phyloP scores from a whole-genome alignment of 2,113 vertebrate species.

The Chinchilla lanigera region DNA sequence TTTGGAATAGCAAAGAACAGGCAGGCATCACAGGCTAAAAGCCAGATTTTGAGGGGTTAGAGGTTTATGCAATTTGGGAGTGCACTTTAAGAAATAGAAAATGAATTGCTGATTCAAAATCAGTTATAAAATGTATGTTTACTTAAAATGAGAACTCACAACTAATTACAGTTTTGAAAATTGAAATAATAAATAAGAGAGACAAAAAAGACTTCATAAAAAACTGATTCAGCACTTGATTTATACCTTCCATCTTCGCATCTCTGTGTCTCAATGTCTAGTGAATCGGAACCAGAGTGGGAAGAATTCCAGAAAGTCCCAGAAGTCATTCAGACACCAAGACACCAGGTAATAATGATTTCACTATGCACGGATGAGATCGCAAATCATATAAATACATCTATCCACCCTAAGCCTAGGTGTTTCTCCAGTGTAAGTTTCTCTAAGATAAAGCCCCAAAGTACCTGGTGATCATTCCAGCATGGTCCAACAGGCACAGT shows the following conservation, averaged over 20 bases:
- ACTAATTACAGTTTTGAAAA: neutral
- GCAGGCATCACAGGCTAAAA: neutral
- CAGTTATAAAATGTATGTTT: neutral
- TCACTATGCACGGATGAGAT: neutral
- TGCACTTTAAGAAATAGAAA: conserved; percentile 24
- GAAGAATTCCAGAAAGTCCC: neutral
- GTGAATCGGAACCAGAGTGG: neutral
- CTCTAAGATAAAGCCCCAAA: neutral
- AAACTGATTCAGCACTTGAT: neutral
- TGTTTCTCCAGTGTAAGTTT: neutral
- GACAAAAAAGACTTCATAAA: neutral
- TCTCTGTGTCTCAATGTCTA: neutral
- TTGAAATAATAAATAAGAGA: neutral
- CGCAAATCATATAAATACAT: neutral
- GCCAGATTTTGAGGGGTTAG: neutral
- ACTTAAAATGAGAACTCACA: conserved; percentile 34
- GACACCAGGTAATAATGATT: neutral
- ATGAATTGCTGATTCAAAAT: neutral
- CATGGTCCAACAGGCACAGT: too few species aligned
- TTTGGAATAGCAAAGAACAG: neutral
- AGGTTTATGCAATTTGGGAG: neutral
- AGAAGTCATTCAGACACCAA: neutral
- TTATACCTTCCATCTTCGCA: neutral
- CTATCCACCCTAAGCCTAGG: neutral
- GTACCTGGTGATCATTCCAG: neutral